Conservation (phyloP, 2,888 invertebrate genomes). For the Salticus scenicus region DNA sequence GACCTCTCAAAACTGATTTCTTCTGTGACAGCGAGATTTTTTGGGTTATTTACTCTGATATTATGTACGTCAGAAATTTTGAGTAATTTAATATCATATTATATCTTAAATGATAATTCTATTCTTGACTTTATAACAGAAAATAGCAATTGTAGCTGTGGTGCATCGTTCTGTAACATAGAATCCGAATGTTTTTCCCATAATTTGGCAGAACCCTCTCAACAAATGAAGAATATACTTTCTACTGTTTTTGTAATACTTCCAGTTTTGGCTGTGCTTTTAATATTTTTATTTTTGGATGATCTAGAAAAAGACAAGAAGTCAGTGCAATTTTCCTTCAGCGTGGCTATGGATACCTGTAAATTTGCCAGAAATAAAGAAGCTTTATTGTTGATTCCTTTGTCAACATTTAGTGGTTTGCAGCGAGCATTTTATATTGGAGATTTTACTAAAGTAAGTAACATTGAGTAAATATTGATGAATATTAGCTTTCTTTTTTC, state of each 20-base stretch:
- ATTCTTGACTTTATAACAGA: neutral
- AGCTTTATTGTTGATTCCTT: constrained; percentile 93
- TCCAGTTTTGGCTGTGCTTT: constrained; percentile 87
- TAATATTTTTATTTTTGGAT: constrained; percentile 91
- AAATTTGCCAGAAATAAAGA: constrained; percentile 92
- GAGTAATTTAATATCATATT: constrained; percentile 94
- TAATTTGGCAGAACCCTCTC: constrained; percentile 87
- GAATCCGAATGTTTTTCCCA: constrained; percentile 69
- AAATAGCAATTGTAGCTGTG: too few relatives aligned
- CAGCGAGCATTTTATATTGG: constrained; percentile 97
- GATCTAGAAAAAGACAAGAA: constrained; percentile 80
- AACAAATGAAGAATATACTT: constrained; percentile 90
- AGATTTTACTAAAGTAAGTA: too few relatives aligned
- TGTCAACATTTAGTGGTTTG: constrained; percentile 97
- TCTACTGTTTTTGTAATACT: constrained; percentile 91
- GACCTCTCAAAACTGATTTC: constrained; percentile 77
- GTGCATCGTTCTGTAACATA: constrained; percentile 35
- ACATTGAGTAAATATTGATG: too few relatives aligned
- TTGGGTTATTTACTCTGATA: constrained; percentile 98
- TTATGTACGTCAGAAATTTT: constrained; percentile 97
- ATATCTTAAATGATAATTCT: constrained; percentile 70
- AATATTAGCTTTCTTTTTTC: too few relatives aligned
- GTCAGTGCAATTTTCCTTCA: neutral
- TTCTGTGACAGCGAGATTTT: constrained; percentile 95
- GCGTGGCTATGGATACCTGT: constrained; percentile 88